Base-by-base conservation (phyloP, 2,113 vertebrate genomes). In the Speoplatyrhinus poulsoni region DNA sequence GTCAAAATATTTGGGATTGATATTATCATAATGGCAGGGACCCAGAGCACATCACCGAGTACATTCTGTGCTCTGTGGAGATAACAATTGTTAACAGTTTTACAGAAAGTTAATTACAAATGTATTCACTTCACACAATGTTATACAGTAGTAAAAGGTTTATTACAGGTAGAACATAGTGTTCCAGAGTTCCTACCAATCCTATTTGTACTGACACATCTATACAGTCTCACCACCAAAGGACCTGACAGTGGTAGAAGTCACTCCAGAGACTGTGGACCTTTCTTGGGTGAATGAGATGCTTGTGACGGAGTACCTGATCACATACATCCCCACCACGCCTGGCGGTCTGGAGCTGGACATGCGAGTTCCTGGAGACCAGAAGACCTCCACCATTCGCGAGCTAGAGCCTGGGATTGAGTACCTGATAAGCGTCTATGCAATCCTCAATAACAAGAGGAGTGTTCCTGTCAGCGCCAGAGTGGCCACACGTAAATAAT, bases 351-450 rank as follows among this genome's bases (percentile, higher is more conserved):
- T 99, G 72, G 95, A 98, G 76, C 85, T 99, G 84, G 92, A 99
- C 69, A 93, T 96, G 82, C 90, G 89, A 0, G 98, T 99, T 0
- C 91, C 96, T 9, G 97, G 98, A 19, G 93, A 98, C 85, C 91
- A 93, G 81, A 94, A 94, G 1, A 88, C 88, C 2, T 87, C 97
- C 82, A 97, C 94, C 12, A 91, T 99, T 69, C 87, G 46, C 1
- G 97, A 98, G 75, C 89, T 99, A 36, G 98, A 99, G 82, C 98
- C 98, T 0, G 96, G 98, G 0, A 93, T 99, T 4, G 98, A 99
- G 80, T 99, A 99, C 58, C 93, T 99, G 1, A 95, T 99, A 83
- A 96, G 93, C 0, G 98, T 99, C 36, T 99, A 95, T 17, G 98
- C 98, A 65, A 83, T 99, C 77, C 93, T 99, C 3, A 96, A 92